phyloP scores from a whole-genome alignment of 1,140 invertebrate genomes.

The Caenorhabditis latens region DNA sequence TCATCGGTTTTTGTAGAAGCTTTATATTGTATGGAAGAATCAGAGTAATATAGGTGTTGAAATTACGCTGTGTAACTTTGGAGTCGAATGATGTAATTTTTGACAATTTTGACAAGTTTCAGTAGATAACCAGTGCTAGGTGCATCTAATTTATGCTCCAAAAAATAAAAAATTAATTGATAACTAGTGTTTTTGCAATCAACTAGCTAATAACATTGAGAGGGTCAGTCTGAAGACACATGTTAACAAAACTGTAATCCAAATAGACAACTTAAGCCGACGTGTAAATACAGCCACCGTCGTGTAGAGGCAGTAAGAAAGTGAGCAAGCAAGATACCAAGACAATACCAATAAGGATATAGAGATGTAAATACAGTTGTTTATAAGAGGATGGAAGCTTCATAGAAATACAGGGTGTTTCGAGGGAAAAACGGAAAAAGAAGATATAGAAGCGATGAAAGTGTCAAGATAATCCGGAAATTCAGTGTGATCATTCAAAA shows the following conservation, averaged over 20 bases:
- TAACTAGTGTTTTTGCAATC: not conserved
- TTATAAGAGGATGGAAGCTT: not conserved
- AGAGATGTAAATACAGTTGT: conserved; percentile 29
- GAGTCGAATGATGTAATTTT: too few relatives aligned
- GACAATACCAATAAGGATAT: conserved; percentile 21
- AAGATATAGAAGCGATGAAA: conserved; percentile 50
- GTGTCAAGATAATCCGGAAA: conserved; percentile 55
- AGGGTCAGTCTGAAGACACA: not conserved
- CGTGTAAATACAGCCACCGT: conserved; percentile 39
- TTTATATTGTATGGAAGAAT: too few relatives aligned
- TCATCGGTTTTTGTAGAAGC: too few relatives aligned
- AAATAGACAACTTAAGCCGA: conserved; percentile 55
- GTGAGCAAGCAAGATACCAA: conserved; percentile 17
- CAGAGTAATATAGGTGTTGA: too few relatives aligned
- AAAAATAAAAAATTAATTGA: too few relatives aligned
- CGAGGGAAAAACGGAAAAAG: not conserved
- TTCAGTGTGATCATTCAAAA: conserved; percentile 56
- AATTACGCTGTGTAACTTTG: too few relatives aligned
- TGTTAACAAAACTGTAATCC: conserved; percentile 54
- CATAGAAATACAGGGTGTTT: not conserved
- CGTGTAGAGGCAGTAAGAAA: not conserved
- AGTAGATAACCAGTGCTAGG: too few relatives aligned
- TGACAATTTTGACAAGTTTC: too few relatives aligned
- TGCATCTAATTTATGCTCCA: too few relatives aligned
- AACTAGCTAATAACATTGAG: conserved; percentile 15